Evolutionary conservation across 1,140 invertebrate genomes (phyloP).

Genomic region (Lordiphosa clarofinis): DNA sequence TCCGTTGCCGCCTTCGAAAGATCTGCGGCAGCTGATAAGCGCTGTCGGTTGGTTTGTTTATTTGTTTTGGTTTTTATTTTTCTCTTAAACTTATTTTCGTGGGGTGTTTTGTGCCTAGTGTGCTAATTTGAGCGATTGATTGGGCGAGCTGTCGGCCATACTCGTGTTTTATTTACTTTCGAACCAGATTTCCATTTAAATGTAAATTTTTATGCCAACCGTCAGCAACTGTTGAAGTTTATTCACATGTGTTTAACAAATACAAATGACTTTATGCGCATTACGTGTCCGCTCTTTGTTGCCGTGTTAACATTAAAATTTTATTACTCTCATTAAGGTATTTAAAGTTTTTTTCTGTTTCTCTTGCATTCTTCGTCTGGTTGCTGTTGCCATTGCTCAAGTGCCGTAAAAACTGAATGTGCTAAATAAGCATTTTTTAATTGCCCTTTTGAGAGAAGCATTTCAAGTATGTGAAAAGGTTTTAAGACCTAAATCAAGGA

Average conservation of each 20-base stretch:
- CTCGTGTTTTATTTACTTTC: not conserved
- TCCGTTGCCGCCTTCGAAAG: not conserved
- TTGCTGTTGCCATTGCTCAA: conserved; percentile 22
- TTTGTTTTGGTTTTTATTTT: conserved; percentile 10
- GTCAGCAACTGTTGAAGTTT: conserved; percentile 10
- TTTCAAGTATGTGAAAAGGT: conserved; percentile 36
- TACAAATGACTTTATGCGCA: conserved; percentile 21
- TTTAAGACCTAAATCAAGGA: conserved; percentile 32
- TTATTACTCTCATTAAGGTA: conserved; percentile 18
- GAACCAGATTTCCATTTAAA: conserved; percentile 7
- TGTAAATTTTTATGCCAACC: conserved; percentile 3
- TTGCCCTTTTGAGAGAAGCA: conserved; percentile 25
- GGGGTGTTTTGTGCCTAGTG: conserved; percentile 7
- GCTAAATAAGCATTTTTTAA: conserved; percentile 39
- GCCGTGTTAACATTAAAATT: conserved; percentile 6
- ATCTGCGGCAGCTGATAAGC: conserved; percentile 6
- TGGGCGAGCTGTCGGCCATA: not conserved
- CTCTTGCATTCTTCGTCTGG: not conserved
- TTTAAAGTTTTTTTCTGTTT: conserved; percentile 20
- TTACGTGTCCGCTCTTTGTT: conserved; percentile 25
- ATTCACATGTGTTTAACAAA: conserved; percentile 18
- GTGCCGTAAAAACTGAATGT: conserved; percentile 12
- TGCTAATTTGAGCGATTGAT: conserved; percentile 8
- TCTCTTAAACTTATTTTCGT: not conserved
- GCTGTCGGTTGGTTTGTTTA: conserved; percentile 1